Conservation (phyloP, 2,888 invertebrate genomes). For the Nephrotoma guestfalica region DNA sequence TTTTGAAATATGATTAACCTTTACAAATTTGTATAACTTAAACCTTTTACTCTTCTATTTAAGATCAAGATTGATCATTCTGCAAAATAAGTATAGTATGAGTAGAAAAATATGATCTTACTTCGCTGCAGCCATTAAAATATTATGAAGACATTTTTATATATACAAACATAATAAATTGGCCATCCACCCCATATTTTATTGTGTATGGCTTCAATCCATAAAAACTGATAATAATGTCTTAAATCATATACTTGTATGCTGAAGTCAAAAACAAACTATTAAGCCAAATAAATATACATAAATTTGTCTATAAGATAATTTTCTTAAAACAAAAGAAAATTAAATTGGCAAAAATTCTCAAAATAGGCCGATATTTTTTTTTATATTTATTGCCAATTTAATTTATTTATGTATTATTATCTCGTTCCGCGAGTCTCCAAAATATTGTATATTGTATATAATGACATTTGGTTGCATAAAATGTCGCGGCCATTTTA, state of each 20-base stretch:
- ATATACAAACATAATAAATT: not conserved
- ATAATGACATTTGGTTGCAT: not conserved
- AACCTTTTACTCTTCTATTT: too few relatives aligned
- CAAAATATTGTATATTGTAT: not conserved
- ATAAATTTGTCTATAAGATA: not conserved
- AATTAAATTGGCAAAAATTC: not conserved
- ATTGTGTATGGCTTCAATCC: not conserved
- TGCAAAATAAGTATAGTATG: not conserved
- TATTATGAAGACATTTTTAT: not conserved
- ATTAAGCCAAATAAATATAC: not conserved
- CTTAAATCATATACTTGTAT: not conserved
- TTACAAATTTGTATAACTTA: too few relatives aligned
- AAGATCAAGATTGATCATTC: not conserved
- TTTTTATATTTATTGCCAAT: not conserved
- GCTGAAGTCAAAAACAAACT: not conserved
- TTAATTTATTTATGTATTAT: not conserved
- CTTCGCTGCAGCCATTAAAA: not conserved
- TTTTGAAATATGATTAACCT: not conserved
- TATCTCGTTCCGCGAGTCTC: not conserved
- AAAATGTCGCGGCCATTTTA: not conserved
- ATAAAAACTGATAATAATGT: not conserved
- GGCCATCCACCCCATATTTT: not conserved
- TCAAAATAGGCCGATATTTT: not conserved
- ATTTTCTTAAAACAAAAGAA: not conserved
- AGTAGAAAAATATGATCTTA: not conserved